These are phyloP conservation scores for Macrosteles quadrilineatus DNA, from an alignment of 1,140 invertebrate genomes.

Conservation along the genomic window DNA sequence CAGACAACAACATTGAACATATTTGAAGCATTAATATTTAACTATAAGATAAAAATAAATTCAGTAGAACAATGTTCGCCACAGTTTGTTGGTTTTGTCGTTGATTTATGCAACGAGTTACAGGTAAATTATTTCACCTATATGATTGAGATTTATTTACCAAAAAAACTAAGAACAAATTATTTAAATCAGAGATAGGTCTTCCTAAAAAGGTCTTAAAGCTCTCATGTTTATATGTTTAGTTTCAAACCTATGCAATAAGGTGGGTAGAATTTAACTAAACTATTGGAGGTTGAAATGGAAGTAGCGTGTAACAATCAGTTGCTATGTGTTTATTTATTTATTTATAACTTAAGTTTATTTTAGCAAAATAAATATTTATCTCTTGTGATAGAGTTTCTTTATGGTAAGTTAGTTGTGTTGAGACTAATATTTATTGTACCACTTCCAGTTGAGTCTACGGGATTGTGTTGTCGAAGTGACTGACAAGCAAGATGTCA, in stretches of 20 bases:
- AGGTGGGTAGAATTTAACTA: background rate
- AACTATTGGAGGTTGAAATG: background rate
- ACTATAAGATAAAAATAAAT: conserved; percentile 35
- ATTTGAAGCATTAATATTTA: conserved; percentile 38
- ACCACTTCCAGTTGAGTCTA: background rate
- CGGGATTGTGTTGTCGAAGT: background rate
- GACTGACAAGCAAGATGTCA: background rate
- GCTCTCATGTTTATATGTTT: background rate
- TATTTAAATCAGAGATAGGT: background rate
- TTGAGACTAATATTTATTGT: too few species aligned
- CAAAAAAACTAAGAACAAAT: background rate
- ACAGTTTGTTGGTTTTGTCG: conserved; percentile 22
- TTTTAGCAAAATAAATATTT: too few species aligned
- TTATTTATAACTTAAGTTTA: too few species aligned
- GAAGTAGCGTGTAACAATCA: too few species aligned
- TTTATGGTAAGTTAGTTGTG: too few species aligned
- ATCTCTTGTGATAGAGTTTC: too few species aligned
- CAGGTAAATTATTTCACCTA: conserved; percentile 22
- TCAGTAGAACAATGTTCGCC: conserved; percentile 26
- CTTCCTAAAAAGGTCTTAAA: background rate
- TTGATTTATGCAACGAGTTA: conserved; percentile 32
- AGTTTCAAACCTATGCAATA: background rate
- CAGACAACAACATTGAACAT: conserved; percentile 36
- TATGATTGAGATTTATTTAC: background rate
- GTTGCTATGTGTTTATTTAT: too few species aligned